Evolutionary conservation across 2,888 invertebrate species (phyloP), one percentile per base, ranked within the genome.

Genomic region (Tryphoninae sp.): DNA sequence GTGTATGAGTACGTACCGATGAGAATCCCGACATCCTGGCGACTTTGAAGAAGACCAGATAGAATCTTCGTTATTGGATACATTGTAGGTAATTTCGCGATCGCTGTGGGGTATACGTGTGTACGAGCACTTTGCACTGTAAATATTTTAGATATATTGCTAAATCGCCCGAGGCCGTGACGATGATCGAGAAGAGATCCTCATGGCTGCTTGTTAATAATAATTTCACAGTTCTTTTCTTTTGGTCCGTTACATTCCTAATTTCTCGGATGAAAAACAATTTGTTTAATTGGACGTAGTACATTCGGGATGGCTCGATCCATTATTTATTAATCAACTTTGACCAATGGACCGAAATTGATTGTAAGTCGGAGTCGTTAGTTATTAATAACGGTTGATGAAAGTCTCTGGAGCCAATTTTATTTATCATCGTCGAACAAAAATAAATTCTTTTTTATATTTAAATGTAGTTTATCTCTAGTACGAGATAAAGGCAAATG

Each of bases 21-120:
- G 53, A 23, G 62, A 77, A 77, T 77, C 62, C 76, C 76, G 68
- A 61, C 76, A n/a, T 42, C 59, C 62, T 69, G 69, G 68, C 53
- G 69, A 62, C 76, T 77, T 53, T 62, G 53, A 40, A 68, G 40
- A 33, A 73, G 62, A 51, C 16, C 40, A 40, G 62, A 49, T 72
- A 11, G 26, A 62, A 62, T 51, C 61, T 72, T 59, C n/a, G 59
- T 55, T 40, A 49, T 23, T 59, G 42, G 71, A 33, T 45, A 61
- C 49, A 49, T 26, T 59, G 58, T 53, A 67, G 13, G 13, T 53
- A 51, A 19, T 42, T 49, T 19, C 62, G 7, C 13, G 42, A 11
- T 62, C 13, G 45, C 45, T 45, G 45, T 45, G 45, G 33, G 33
- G 33, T 33, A 33, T 33, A 7, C 33, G 33, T 33, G 33, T 33